A percentile compares a stretch with the other conserved stretches of the same genome.
Evolutionary conservation across 92 coral and sea anemone genomes (phyloP).

Genomic region (Anthopleura xanthogrammica): DNA sequence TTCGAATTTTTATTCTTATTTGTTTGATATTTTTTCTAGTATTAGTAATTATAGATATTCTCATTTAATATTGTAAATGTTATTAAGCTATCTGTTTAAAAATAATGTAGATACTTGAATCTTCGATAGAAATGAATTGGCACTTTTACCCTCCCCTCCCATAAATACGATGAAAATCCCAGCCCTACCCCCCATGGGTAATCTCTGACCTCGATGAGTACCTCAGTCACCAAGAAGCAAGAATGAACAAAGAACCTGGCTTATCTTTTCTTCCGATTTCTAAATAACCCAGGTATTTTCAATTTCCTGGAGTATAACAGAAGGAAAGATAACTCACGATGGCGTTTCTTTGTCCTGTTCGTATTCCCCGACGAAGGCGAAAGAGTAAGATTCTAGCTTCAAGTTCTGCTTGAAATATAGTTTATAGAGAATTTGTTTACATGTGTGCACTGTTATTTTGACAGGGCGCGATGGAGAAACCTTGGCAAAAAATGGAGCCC

Average conservation of each 20-base stretch:
- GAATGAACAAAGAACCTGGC: neutral
- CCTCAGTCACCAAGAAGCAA: neutral
- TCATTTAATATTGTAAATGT: too few species aligned
- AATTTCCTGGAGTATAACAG: neutral
- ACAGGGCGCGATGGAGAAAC: conserved; percentile 74
- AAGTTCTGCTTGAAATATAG: neutral
- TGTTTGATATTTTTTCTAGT: too few species aligned
- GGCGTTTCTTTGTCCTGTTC: conserved; percentile 91
- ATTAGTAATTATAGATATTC: too few species aligned
- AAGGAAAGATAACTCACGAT: conserved; percentile 13
- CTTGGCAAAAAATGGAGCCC: conserved; percentile 49
- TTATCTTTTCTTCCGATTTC: neutral
- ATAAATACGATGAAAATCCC: neutral
- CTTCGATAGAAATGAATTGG: neutral
- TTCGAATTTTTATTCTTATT: too few species aligned
- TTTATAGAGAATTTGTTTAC: conserved; percentile 64
- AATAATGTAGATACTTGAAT: too few species aligned
- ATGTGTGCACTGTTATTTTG: conserved; percentile 47
- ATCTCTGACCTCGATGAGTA: neutral
- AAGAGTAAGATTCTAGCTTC: conserved; percentile 59
- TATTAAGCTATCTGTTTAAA: too few species aligned
- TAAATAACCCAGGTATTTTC: neutral
- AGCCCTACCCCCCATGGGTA: neutral
- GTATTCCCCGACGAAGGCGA: conserved; percentile 75
- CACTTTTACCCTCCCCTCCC: neutral